Conservation (phyloP, 1,140 invertebrate species). For the Eciton burchellii region DNA sequence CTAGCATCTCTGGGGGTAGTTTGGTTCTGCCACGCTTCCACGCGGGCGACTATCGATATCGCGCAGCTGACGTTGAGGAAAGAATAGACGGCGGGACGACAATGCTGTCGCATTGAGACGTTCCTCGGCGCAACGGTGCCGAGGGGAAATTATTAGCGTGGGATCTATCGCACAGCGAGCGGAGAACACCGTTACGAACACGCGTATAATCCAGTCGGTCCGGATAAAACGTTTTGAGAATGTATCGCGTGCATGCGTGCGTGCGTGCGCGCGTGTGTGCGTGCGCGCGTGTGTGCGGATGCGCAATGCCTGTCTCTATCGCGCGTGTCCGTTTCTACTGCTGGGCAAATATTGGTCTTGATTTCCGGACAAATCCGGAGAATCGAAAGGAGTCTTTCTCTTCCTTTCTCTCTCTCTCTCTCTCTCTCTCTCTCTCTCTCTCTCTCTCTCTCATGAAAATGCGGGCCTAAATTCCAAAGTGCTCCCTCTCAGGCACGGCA, state of each 20-base stretch:
- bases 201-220: constrained; percentile 42
- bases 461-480: not conserved
- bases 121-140: constrained; percentile 62
- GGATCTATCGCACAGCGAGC: constrained; percentile 70
- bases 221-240: constrained; percentile 70
- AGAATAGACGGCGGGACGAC: constrained; percentile 55
- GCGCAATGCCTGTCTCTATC: not conserved
- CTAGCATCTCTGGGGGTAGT: not conserved
- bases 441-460: not conserved
- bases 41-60: constrained; percentile 32
- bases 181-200: constrained; percentile 76
- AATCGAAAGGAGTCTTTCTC: no score
- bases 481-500: constrained; percentile 8
- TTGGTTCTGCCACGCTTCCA: constrained; percentile 4
- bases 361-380: not conserved
- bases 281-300: no score
- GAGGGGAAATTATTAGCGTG: constrained; percentile 78
- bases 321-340: not conserved
- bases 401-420: not conserved
- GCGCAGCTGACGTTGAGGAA: not conserved
- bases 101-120: constrained; percentile 62
- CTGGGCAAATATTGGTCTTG: not conserved
- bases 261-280: constrained; percentile 1
- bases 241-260: constrained; percentile 60
- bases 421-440: not conserved